Evolutionary conservation across 2,888 invertebrate genomes (phyloP), one percentile per base, ranked within the genome.

Genomic region (Dynastes grantii): DNA sequence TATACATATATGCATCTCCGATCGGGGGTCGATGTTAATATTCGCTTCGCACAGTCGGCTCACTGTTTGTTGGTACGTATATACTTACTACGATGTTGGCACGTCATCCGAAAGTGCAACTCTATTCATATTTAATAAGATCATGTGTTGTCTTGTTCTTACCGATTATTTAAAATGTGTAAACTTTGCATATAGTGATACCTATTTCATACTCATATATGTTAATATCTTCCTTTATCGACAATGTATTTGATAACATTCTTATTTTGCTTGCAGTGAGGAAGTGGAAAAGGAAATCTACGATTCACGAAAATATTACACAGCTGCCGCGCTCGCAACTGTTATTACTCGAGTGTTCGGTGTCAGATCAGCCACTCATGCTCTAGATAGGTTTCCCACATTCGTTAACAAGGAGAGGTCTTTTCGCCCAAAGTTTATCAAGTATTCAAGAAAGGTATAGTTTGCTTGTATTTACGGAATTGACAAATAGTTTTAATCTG

Each of bases 381-480:
- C 91, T 78, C 87, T 94, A 68, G 97, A 97, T 85, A 91, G 94
- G 82, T 94, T 94, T 83, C 95, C 95, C 81, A 95, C 94, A 79
- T 97, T 96, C 88, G 94, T 97, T 75, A 94, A 94, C 84, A 95
- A 95, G 87, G 96, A 97, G 86, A 96, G 96, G 87, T 93, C 94
- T 77, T 92, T 94, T 83, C 90, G 92, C 80, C 93, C 92, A 83
- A 92, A 93, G 81, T 89, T 94, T 78, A 93, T 94, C 83, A 93
- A 92, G 87, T 84, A 84, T 80, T 91, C 91, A 81, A 91, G 93
- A 89, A 93, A 94, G 90, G 92, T 92, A 85, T 84, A 83, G 82
- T 2, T 51, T 32, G 37, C 16, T 58, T 53, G 4, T 9, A 51
- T 51, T 51, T 13, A 37, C 37, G 3, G 32, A 45, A 1, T 11